phyloP scores from a whole-genome alignment of 2,888 invertebrate species.

The Bruchidius siliquastri region DNA sequence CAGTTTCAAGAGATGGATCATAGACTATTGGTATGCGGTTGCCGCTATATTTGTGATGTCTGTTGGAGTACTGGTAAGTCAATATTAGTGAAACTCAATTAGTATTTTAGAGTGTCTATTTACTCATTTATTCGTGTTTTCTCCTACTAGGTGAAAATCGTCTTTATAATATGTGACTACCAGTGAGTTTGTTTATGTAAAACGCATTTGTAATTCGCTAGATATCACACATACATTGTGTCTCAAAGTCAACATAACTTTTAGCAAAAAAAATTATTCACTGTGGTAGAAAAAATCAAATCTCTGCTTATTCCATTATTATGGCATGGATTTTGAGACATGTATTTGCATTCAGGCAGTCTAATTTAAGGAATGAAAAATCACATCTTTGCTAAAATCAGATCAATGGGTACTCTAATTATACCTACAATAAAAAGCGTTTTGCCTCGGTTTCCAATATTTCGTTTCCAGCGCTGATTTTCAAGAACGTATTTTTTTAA shows the following conservation, averaged over 20 bases:
- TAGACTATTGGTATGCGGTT: slow-evolving; percentile 88
- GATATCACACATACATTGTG: slow-evolving; percentile 3
- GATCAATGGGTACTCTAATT: no score
- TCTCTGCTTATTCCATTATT: no score
- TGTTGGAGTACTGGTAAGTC: slow-evolving; percentile 75
- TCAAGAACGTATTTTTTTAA: no score
- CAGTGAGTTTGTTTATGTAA: slow-evolving; percentile 3
- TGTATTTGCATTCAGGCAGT: no score
- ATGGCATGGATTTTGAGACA: no score
- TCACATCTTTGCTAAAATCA: no score
- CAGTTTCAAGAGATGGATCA: slow-evolving; percentile 81
- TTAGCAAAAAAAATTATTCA: no score
- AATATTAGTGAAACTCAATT: neutral
- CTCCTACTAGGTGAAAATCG: slow-evolving; percentile 21
- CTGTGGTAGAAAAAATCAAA: no score
- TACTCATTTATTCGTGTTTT: slow-evolving; percentile 4
- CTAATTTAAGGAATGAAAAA: no score
- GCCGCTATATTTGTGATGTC: slow-evolving; percentile 69
- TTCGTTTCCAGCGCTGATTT: no score
- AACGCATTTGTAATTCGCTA: slow-evolving; percentile 9
- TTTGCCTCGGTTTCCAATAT: no score
- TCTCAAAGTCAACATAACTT: neutral
- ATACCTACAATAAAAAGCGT: no score
- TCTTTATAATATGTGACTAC: slow-evolving; percentile 16
- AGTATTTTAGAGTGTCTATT: neutral